phyloP scores from a whole-genome alignment of 2,888 invertebrate genomes.

The Cenopis cana region DNA sequence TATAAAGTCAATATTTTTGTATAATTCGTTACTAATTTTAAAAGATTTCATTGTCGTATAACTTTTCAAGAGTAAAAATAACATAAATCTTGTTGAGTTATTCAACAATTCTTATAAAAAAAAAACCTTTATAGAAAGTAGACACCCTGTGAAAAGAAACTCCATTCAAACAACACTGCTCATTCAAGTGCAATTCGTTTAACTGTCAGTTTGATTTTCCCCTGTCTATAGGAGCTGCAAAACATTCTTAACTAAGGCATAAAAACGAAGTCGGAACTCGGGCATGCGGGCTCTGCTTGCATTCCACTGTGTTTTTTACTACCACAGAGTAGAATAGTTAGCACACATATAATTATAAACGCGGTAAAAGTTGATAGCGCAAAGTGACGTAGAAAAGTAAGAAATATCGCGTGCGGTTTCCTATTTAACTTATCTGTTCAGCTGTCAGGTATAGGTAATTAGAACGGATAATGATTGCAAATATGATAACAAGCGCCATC shows the following conservation, averaged over 20 bases:
- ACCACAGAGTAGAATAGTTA: slow-evolving; percentile 2
- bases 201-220: slow-evolving; percentile 25
- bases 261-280: slow-evolving; percentile 31
- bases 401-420: not conserved
- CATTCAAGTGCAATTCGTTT: slow-evolving; percentile 10
- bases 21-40: too few relatives aligned
- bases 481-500: not conserved
- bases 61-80: not conserved
- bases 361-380: not conserved
- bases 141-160: slow-evolving; percentile 7
- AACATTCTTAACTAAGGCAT: slow-evolving; percentile 33
- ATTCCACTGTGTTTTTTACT: slow-evolving; percentile 25
- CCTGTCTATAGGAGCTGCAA: slow-evolving; percentile 26
- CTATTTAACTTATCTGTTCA: not conserved
- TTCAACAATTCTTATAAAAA: not conserved
- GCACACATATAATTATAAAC: not conserved
- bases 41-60: too few relatives aligned
- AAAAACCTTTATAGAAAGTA: not conserved
- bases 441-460: not conserved
- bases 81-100: not conserved
- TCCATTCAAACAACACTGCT: slow-evolving; percentile 7
- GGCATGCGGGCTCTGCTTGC: slow-evolving; percentile 31
- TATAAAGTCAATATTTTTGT: too few relatives aligned
- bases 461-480: not conserved
- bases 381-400: not conserved